Base-by-base conservation (phyloP, 2,888 invertebrate genomes). In the Drosophila picticornis region DNA sequence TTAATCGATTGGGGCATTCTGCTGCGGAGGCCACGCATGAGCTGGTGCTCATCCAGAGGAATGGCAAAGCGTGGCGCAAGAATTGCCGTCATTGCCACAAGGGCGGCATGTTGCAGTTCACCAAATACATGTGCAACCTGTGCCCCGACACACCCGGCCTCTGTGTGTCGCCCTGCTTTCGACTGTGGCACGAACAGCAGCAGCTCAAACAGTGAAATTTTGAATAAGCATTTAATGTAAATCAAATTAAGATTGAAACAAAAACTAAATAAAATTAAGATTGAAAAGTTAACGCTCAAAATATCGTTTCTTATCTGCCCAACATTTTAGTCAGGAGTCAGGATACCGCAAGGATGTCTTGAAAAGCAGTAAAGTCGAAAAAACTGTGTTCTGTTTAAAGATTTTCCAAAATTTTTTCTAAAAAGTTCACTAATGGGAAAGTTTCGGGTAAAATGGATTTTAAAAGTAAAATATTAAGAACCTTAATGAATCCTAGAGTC, bases 71-170 rank as follows among this genome's bases (percentile, higher is more conserved):
- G 1, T 59, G 77, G 13, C 83, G 80, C n/a, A 90, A 89, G 57
- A 89, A 86, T 43, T 90, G 90, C 25, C 76, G 83, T 5, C 67
- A 89, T 58, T 90, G 90, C 58, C 75, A 67, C 66, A 86, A 88
- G 32, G 75, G 62, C 7, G 90, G 90, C 27, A 79, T 89, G 86
- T 13, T 84, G 40, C 89, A 83, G 53, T 88, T 79, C 34, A 84
- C 88, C 36, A 84, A 83, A 36, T 75, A 70, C 27, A 83, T 84
- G 78, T 90, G 90, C 61, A 80, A 73, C 29, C 29, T 69, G 6
- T 90, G 90, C 34, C 83, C 90, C 10, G 86, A 86, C 6, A 77
- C 64, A 56, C 90, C 90, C 0, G 89, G 90, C 6, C 68, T 90
- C 7, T 90, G 90, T 27, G 56, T 66, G n/a, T 74, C 77, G 38